A percentile compares a stretch with the other conserved stretches of the same genome.
Conservation (phyloP, 2,888 invertebrate genomes). For the Pseudococcus viburni region DNA sequence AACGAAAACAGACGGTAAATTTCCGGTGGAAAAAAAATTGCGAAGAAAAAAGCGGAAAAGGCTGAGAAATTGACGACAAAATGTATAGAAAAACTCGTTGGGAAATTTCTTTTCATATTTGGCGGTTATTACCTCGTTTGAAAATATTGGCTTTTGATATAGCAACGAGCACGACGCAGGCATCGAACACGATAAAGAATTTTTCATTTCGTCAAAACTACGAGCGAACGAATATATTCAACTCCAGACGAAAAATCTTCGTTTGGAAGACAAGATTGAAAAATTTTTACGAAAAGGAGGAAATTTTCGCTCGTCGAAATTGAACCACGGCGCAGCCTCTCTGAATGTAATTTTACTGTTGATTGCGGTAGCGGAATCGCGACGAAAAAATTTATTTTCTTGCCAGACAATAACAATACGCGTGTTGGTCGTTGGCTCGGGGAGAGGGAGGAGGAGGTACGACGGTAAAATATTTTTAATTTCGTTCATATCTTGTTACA, state of each 20-base stretch:
- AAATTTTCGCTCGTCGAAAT: not conserved
- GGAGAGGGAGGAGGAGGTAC: not conserved
- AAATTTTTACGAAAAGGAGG: not conserved
- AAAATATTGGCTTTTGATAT: constrained; percentile 33
- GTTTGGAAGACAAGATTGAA: not conserved
- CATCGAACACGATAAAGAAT: constrained; percentile 6
- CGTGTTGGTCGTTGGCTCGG: not conserved
- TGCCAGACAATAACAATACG: not conserved
- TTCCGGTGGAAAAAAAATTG: not conserved
- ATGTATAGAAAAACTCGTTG: not conserved
- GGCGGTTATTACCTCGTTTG: constrained; percentile 2
- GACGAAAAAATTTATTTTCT: constrained; percentile 12
- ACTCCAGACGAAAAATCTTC: not conserved
- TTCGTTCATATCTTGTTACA: constrained; percentile 50
- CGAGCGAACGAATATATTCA: not conserved
- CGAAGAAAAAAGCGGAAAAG: not conserved
- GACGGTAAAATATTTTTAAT: constrained; percentile 44
- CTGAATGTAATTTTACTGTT: not conserved
- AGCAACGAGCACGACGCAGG: not conserved
- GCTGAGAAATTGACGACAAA: not conserved
- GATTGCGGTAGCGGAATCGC: not conserved
- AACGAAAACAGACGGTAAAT: not conserved
- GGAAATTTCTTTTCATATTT: constrained; percentile 11
- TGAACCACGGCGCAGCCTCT: not conserved
- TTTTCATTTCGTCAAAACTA: constrained; percentile 30